phyloP scores from a whole-genome alignment of 2,888 invertebrate species.

The Agonopterix arenella region DNA sequence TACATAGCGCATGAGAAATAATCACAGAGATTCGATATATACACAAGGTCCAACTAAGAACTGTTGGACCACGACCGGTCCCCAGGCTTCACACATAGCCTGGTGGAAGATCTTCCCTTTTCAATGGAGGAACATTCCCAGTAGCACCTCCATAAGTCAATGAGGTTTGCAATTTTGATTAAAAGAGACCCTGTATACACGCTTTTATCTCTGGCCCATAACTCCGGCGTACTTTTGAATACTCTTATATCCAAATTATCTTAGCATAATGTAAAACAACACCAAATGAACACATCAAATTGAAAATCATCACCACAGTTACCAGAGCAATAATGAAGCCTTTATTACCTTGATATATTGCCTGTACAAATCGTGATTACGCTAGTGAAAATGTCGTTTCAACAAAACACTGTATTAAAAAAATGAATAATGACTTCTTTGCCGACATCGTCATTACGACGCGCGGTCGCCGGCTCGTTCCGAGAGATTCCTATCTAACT shows the following conservation, averaged over 20 bases:
- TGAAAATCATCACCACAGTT: conserved; percentile 62
- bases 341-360: conserved; percentile 67
- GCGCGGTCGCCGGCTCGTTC: conserved; percentile 31
- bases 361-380: conserved; percentile 70
- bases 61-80: too few relatives aligned
- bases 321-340: conserved; percentile 49
- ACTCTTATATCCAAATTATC: neutral
- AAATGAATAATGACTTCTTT: conserved; percentile 75
- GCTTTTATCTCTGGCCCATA: neutral
- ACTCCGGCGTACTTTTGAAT: neutral
- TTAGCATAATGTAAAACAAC: conserved; percentile 2
- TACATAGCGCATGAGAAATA: too few relatives aligned
- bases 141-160: too few relatives aligned
- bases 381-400: conserved; percentile 74
- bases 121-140: too few relatives aligned
- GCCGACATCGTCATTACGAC: conserved; percentile 65
- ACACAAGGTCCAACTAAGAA: too few relatives aligned
- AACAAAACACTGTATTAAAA: conserved; percentile 75
- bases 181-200: too few relatives aligned
- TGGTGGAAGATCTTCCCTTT: too few relatives aligned
- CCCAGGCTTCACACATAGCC: too few relatives aligned
- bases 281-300: conserved; percentile 63
- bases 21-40: too few relatives aligned
- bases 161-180: too few relatives aligned
- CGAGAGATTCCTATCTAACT: conserved; percentile 63